Evolutionary conservation across 2,113 vertebrate species (phyloP).

Genomic region (Elachura formosa): DNA sequence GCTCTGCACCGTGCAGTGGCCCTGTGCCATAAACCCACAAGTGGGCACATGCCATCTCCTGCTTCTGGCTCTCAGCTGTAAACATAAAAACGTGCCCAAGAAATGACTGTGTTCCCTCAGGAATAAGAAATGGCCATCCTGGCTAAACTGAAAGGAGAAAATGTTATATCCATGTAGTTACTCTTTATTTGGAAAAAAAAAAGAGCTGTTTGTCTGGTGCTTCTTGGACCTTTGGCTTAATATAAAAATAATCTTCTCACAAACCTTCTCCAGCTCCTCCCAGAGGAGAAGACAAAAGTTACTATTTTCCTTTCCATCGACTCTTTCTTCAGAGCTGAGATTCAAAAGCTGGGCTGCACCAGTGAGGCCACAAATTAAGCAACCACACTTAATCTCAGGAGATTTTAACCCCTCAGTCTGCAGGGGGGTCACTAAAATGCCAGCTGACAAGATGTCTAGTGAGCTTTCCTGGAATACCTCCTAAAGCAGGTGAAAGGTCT

Average conservation of each 20-base stretch:
- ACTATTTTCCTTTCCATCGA: background rate
- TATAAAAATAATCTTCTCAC: background rate
- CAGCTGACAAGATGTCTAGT: background rate
- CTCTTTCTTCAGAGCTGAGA: background rate
- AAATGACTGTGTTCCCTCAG: constrained; percentile 11
- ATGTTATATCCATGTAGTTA: background rate
- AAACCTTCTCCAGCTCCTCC: background rate
- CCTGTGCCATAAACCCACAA: fast-evolving
- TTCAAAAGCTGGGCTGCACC: background rate
- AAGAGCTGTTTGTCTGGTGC: background rate
- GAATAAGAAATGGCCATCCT: background rate
- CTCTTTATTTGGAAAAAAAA: constrained; percentile 47
- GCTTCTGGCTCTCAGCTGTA: background rate
- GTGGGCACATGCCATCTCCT: background rate
- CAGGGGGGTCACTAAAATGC: background rate
- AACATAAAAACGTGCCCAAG: constrained; percentile 24
- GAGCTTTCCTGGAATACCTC: background rate
- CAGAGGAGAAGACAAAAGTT: constrained; percentile 11
- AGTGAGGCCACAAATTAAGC: background rate
- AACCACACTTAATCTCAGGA: background rate
- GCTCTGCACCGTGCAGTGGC: background rate
- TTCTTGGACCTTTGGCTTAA: constrained; percentile 6
- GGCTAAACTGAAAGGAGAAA: constrained; percentile 18
- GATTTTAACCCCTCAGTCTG: background rate
- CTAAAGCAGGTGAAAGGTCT: background rate